A percentile compares a stretch with the other conserved stretches of the same genome.
Evolutionary conservation across 1,140 invertebrate genomes (phyloP).

Genomic region (Hycleus phaleratus): DNA sequence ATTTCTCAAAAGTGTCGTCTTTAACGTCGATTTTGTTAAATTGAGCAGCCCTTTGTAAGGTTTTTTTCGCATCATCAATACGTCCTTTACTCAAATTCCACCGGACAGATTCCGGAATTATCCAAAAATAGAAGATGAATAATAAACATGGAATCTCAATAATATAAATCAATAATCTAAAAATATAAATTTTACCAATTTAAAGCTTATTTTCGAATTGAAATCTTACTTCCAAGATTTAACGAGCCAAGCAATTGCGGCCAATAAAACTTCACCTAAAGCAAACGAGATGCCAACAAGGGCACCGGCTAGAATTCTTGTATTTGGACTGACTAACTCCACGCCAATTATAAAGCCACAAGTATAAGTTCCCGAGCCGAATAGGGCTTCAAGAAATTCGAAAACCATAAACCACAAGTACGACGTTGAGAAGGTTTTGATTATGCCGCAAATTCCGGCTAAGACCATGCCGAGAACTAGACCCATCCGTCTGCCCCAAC

Average conservation of each 20-base stretch:
- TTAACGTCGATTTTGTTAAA: slow-evolving; percentile 51
- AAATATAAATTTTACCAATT: slow-evolving; percentile 34
- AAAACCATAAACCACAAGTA: slow-evolving; percentile 48
- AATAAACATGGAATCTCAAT: slow-evolving; percentile 24
- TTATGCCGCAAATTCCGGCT: slow-evolving; percentile 39
- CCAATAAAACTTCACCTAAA: slow-evolving; percentile 64
- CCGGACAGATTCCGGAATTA: slow-evolving; percentile 45
- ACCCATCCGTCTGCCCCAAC: slow-evolving; percentile 53
- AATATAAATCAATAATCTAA: slow-evolving; percentile 44
- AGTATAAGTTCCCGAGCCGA: slow-evolving; percentile 54
- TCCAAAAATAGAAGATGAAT: slow-evolving; percentile 34
- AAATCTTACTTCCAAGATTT: slow-evolving; percentile 49
- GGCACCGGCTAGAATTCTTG: slow-evolving; percentile 65
- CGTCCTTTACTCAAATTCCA: slow-evolving; percentile 46
- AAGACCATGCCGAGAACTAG: slow-evolving; percentile 47
- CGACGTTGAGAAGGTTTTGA: slow-evolving; percentile 1
- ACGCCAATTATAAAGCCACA: slow-evolving; percentile 46
- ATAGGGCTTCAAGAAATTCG: slow-evolving; percentile 53
- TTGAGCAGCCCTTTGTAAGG: slow-evolving; percentile 40
- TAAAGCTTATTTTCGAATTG: no score
- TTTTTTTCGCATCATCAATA: slow-evolving; percentile 43
- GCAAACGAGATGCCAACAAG: slow-evolving; percentile 64
- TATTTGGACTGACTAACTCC: slow-evolving; percentile 61
- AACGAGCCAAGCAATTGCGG: slow-evolving; percentile 63
- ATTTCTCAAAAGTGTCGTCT: slow-evolving; percentile 45